Evolutionary conservation across 2,113 vertebrate genomes (phyloP), one percentile per base, ranked within the genome.

Genomic region (Cyrtonyx montezumae): DNA sequence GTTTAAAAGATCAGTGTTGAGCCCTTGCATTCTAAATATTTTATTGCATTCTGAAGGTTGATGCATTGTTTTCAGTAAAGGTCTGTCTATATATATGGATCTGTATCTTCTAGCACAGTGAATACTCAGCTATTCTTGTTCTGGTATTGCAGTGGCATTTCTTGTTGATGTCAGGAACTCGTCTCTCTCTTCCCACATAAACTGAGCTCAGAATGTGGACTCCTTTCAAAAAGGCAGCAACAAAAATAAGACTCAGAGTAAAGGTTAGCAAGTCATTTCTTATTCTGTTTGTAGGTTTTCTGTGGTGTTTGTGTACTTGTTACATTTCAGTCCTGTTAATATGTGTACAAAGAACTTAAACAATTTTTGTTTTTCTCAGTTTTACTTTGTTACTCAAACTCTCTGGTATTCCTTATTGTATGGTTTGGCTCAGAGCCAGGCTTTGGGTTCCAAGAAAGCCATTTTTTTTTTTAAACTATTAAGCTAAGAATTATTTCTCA

Each of bases 221-320:
- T 80, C 6, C 22, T 81, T 75, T 74, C 62, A 70, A 76, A 77
- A 87, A 78, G 9, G 17, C 14, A 81, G 55, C 14, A 74, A n/a
- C 16, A 77, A 79, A 82, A 81, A 22, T 55, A 76, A 88, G 62
- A 49, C 25, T n/a, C 30, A 88, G 43, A 80, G 17, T 45, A 81
- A 88, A 80, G 6, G 34, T 76, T 90, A 92, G 25, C 63, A 88
- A 89, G 23, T 83, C 18, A 84, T 88, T 93, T 78, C 49, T 71
- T 83, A 55, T 17, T 91, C 42, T 62, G 6, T 55, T 92, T 85
- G 73, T 71, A 87, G 37, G 23, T 86, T 71, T 91, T 83, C 45
- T 84, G 58, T 86, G 23, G 25, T 76, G 16, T 79, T 67, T 30
- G 7, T 68, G 14, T 43, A 42, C 15, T 14, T 30, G 28, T 76